Evolutionary conservation across 92 coral and sea anemone species (phyloP).

Genomic region (Parazoanthus atlanticus): DNA sequence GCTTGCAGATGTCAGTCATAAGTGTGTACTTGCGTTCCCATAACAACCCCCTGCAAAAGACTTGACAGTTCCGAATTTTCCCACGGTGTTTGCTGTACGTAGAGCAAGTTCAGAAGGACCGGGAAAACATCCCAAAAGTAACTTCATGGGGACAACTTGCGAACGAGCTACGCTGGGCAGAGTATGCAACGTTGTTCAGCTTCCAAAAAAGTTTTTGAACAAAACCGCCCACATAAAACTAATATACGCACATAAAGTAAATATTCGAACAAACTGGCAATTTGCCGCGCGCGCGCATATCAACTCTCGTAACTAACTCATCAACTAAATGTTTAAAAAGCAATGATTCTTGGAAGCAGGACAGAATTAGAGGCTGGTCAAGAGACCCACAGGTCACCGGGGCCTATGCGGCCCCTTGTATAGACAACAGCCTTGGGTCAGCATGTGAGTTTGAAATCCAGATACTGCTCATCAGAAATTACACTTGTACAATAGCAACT

Average conservation of each 20-base stretch:
- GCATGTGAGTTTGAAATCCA: conserved; percentile 9
- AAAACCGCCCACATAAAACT: conserved; percentile 32
- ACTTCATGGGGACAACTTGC: background rate
- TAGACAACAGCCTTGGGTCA: conserved; percentile 7
- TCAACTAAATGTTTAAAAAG: background rate
- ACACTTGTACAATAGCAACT: conserved; percentile 34
- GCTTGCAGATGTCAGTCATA: conserved; percentile 22
- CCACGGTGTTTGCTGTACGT: conserved; percentile 28
- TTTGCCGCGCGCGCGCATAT: conserved; percentile 30
- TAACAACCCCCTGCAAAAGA: conserved; percentile 29
- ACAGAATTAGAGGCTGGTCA: background rate
- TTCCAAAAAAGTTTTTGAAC: background rate
- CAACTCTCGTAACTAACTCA: background rate
- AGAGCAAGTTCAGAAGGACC: background rate
- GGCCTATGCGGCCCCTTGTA: background rate
- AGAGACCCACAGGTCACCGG: background rate
- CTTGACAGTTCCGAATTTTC: conserved; percentile 37
- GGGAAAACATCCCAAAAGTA: background rate
- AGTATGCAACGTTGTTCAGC: background rate
- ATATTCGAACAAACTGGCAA: conserved; percentile 26
- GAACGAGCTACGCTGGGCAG: background rate
- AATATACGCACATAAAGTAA: conserved; percentile 6
- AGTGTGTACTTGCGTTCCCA: conserved; percentile 43
- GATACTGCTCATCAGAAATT: conserved; percentile 20
- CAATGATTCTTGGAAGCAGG: background rate